Conservation (phyloP, 2,888 invertebrate species). For the Eupithecia insigniata region DNA sequence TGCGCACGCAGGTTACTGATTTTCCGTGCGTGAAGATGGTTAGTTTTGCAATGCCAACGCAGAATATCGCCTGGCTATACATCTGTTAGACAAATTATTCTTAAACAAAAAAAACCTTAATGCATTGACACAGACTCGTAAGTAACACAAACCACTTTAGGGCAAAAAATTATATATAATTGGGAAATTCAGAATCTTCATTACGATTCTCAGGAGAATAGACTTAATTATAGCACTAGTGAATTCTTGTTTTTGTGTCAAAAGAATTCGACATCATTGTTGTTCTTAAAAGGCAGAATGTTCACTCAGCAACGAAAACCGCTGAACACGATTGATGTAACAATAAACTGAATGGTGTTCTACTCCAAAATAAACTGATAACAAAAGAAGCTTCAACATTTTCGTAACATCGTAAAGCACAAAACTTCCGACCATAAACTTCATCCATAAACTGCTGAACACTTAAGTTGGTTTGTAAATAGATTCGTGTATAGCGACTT, state of each 20-base stretch:
- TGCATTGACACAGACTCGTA: too few species aligned
- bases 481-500: neutral
- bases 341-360: neutral
- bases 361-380: neutral
- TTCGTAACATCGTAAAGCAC: neutral
- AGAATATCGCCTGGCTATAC: neutral
- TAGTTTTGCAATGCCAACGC: conserved; percentile 28
- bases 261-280: neutral
- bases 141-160: too few species aligned
- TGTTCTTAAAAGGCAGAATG: neutral
- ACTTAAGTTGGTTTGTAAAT: neutral
- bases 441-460: neutral
- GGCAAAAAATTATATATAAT: too few species aligned
- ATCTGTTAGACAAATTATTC: too few species aligned
- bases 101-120: too few species aligned
- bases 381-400: neutral
- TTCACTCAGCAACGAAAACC: neutral
- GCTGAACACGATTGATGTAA: neutral
- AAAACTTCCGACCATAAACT: neutral
- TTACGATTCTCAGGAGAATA: too few species aligned
- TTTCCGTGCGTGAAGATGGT: conserved; percentile 30
- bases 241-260: neutral
- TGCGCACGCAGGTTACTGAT: conserved; percentile 18
- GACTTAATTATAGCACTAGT: too few species aligned
- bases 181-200: too few species aligned